These are phyloP conservation scores for Cochlearius cochlearius DNA, from an alignment of 2,113 vertebrate genomes.

Conservation along the genomic window DNA sequence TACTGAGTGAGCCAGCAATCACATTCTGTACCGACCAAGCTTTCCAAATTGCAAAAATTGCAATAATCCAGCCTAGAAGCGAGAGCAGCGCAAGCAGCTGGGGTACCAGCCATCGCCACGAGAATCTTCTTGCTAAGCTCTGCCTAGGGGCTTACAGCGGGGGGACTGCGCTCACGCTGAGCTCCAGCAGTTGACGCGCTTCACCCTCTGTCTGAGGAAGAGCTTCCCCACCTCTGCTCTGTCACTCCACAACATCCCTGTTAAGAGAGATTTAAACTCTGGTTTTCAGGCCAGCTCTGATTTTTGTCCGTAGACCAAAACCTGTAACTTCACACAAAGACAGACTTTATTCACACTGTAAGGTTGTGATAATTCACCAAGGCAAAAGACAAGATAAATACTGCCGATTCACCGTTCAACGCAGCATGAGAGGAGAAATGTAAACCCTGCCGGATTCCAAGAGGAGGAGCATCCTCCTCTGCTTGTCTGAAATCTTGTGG, in stretches of 20 bases:
- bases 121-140: neutral
- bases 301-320: neutral
- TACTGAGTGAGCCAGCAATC: neutral
- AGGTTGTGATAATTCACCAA: neutral
- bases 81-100: neutral
- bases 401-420: neutral
- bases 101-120: rapidly evolving
- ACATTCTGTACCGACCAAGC: neutral
- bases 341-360: neutral
- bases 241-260: neutral
- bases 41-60: neutral
- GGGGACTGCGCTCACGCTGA: neutral
- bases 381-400: neutral
- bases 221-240: neutral
- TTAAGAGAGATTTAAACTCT: neutral
- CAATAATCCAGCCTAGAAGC: neutral
- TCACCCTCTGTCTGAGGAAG: neutral
- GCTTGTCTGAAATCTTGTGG: neutral
- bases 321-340: neutral
- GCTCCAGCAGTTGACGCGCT: neutral
- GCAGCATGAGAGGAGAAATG: neutral
- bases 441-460: neutral
- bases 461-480: neutral
- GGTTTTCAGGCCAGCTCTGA: neutral
- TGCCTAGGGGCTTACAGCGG: neutral